These are phyloP conservation scores for Drosophila leonis DNA, from an alignment of 2,888 invertebrate genomes.

Conservation along the genomic window DNA sequence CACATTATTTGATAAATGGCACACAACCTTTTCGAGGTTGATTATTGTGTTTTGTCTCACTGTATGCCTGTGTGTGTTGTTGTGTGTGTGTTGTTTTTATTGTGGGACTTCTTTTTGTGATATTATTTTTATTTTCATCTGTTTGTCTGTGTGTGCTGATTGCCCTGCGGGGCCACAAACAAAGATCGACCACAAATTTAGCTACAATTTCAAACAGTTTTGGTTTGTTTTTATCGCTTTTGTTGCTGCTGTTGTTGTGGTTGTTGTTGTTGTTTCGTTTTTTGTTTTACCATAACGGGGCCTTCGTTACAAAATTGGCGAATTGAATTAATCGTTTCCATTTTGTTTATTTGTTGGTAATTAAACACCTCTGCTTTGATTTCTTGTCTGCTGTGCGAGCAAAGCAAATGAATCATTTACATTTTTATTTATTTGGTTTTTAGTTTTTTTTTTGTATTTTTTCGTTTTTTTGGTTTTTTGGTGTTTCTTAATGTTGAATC, in stretches of 20 bases:
- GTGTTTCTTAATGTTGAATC: slow-evolving; percentile 74
- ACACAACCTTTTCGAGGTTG: slow-evolving; percentile 83
- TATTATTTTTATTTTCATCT: slow-evolving; percentile 40
- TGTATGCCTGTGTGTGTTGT: not conserved
- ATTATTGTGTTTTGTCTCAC: slow-evolving; percentile 82
- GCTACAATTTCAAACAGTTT: slow-evolving; percentile 76
- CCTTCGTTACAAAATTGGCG: slow-evolving; percentile 76
- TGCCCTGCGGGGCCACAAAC: slow-evolving; percentile 55
- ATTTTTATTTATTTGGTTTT: slow-evolving; percentile 49
- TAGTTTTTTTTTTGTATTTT: slow-evolving; percentile 18
- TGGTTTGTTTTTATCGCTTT: slow-evolving; percentile 34
- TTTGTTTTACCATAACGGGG: slow-evolving; percentile 70
- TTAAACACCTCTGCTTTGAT: slow-evolving; percentile 82
- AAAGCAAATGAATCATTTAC: slow-evolving; percentile 78
- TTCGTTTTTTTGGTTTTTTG: slow-evolving; percentile 20
- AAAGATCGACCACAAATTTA: slow-evolving; percentile 73
- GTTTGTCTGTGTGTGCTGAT: slow-evolving; percentile 49
- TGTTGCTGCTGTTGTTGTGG: slow-evolving; percentile 6
- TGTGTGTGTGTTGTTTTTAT: slow-evolving; percentile 34
- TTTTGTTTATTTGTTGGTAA: slow-evolving; percentile 83
- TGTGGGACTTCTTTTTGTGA: slow-evolving; percentile 60
- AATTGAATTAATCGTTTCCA: slow-evolving; percentile 81
- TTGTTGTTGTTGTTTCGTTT: slow-evolving; percentile 4
- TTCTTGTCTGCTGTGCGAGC: slow-evolving; percentile 70
- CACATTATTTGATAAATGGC: slow-evolving; percentile 82